Evolutionary conservation across 2,113 vertebrate genomes (phyloP), one percentile per base, ranked within the genome.

Genomic region (Protobothrops mucrosquamatus): DNA sequence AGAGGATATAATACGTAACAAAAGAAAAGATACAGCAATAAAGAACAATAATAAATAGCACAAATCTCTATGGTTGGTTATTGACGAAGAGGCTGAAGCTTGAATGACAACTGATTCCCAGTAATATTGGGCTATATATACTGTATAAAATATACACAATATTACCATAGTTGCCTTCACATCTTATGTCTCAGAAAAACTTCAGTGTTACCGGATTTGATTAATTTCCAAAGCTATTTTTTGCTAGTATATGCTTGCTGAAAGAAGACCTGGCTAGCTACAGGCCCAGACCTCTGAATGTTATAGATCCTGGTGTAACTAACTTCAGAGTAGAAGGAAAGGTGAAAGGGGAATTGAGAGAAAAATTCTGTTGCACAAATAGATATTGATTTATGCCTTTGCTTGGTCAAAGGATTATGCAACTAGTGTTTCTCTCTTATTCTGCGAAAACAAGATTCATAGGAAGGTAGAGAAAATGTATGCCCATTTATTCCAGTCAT

Each of bases 381-480:
- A 86, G 24, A 26, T n/a, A 51, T 87, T 22, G 20, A 57, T 56
- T 55, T 2, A 51, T 89, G 91, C 29, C 29, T 91, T 34, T n/a
- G 43, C n/a, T n/a, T 54, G 89, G 61, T 93, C 91, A 88, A 92
- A 43, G 51, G 74, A 89, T 92, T 64, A 61, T 51, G 24, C 46
- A 39, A 15, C 26, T 46, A 5, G 14, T 14, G 15, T 7, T 34
- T 81, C 18, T 26, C 20, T 14, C 18, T 8, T 22, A 61, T 92
- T 34, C 48, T 43, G 11, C 34, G 69, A 43, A 59, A 61, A 48
- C 18, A 85, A 5, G 39, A 51, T 74, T 56, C 14, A 57, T 11
- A 23, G 22, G 34, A 23, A 74, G 52, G 10, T 51, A 92, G 57
- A 34, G 23, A 87, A 18, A 48, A 20, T 7, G 2, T 56, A 29